Percentiles rank a stretch among this genome's conserved stretches.
These are phyloP conservation scores for Ceyx cyanopectus DNA, from an alignment of 2,113 vertebrate species.

Conservation along the genomic window DNA sequence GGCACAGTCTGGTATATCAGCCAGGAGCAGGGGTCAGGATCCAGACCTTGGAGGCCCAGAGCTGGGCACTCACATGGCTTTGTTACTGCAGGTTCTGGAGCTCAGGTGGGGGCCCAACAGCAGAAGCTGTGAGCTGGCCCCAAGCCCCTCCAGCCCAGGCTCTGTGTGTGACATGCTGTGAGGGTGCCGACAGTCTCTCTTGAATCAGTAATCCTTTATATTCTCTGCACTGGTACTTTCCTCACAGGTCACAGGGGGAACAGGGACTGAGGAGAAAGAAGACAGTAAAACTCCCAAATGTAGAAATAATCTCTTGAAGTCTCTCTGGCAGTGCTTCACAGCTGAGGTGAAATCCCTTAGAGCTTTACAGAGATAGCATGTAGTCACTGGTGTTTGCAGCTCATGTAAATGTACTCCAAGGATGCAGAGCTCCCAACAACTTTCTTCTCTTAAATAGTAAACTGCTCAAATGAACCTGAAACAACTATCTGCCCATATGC, in stretches of 20 bases:
- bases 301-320: not conserved
- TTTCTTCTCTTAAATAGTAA: not conserved
- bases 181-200: not conserved
- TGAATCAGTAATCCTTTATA: not conserved
- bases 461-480: not conserved
- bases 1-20: not conserved
- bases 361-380: not conserved
- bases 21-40: rapidly evolving
- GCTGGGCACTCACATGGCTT: rapidly evolving
- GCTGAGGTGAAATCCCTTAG: not conserved
- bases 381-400: not conserved
- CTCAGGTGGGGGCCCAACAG: rapidly evolving
- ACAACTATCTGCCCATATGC: not conserved
- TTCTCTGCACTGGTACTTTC: rapidly evolving
- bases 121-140: not conserved
- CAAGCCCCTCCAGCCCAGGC: not conserved
- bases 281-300: not conserved
- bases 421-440: not conserved
- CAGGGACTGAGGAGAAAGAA: not conserved
- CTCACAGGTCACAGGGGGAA: rapidly evolving
- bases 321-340: not conserved
- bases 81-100: not conserved
- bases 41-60: not conserved
- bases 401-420: rapidly evolving
- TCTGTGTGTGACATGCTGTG: not conserved